Evolutionary conservation across 1,140 invertebrate species (phyloP), one percentile per base, ranked within the genome.

Genomic region (Brachionus sp.): DNA sequence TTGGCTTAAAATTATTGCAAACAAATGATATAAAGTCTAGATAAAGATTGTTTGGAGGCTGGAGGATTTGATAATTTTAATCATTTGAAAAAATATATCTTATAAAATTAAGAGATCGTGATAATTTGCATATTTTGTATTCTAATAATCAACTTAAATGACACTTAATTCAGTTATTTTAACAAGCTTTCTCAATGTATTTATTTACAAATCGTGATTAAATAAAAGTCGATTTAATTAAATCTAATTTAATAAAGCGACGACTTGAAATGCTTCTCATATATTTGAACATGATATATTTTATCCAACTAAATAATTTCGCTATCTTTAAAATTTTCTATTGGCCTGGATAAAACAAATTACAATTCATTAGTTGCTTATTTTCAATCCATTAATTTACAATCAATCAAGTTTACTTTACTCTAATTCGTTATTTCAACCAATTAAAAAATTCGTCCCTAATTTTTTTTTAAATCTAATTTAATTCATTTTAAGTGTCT

Each of bases 381-480:
- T 57, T 57, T 57, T 57, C 50, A 23, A 57, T 19, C 50, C 50
- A 57, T 57, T 57, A 57, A 57, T 57, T 57, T 57, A 57, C 50
- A 57, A 57, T 57, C 50, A 57, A 57, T 57, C 19, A 19, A 57
- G 50, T 23, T 57, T 57, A 16, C 16, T 57, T 57, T 57, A 19
- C 50, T 57, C 50, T 57, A 57, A 57, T 57, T 19, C 19, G 50
- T 57, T 57, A 57, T 57, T 57, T 57, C 19, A 57, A 19, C 50
- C 50, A 57, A 57, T 57, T 57, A 57, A 0, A 57, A 57, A 57
- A 57, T 19, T 57, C 50, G 50, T 70, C 66, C 37, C 66, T 70
- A 70, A 70, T 70, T 70, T 70, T 70, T 19, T 70, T 70, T 70
- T 70, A 70, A 70, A 19, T 70, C 16, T 70, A 16, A 39, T 70